Base-by-base conservation (phyloP, 2,797 vertebrate species). In the Acanthopagrus latus region DNA sequence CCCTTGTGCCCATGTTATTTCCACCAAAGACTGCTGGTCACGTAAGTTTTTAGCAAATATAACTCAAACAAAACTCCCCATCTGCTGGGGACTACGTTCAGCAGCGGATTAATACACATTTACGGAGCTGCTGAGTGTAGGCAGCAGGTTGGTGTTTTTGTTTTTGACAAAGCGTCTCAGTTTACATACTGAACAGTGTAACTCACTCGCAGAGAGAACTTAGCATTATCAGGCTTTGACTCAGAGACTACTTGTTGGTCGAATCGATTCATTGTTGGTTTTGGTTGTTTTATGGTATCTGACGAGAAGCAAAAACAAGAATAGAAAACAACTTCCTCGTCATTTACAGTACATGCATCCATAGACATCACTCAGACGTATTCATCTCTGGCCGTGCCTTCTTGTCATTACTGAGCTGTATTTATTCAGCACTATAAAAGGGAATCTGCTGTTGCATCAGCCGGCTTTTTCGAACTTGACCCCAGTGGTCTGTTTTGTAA, bases 401-500 rank as follows among this genome's bases (percentile, higher is more conserved):
- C 21, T 63, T 50, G 47, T 67, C 33, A n/a, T 74, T 13, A 46
- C 17, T 66, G 18, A n/a, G 5, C 0, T 0, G 1, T 25, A 59
- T 47, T 60, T 18, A 51, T 18, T 74, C 9, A 71, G 52, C 46
- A 7, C 13, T 7, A 11, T 13, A 12, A 47, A 70, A 50, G 11
- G 0, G 10, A 74, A 70, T 73, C 21, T 56, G 21, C 56, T 33
- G 41, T 88, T 87, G 69, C 86, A 69, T 76, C 69, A 78, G 11
- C 18, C 62, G 2, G 57, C 55, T 83, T 83, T 88, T 78, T 77
- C 33, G 7, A 76, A 70, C 11, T 48, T 52, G 27, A 79, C 69
- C 81, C 64, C 41, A 41, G 3, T 33, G 38, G 73, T 78, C 21
- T 69, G 12, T 91, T 89, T 90, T 76, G 88, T 70, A 91, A 93